Evolutionary conservation across 2,113 vertebrate species (phyloP), one percentile per base, ranked within the genome.

Genomic region (Entosphenus tridentatus): DNA sequence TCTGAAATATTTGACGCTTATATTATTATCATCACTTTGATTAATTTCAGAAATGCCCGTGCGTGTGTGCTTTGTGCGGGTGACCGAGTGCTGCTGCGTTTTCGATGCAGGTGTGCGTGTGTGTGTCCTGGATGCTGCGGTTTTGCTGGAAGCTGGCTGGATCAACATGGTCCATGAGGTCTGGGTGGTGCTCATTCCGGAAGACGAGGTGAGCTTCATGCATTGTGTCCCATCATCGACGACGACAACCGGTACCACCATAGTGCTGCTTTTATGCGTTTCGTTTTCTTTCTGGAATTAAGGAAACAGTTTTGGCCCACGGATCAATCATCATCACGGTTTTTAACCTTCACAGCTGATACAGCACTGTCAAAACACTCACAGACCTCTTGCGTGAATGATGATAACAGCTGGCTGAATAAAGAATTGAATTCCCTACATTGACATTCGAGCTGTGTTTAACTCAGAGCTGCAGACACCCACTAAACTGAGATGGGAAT

Each of bases 111-210:
- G 62, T 16, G n/a, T 9, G 10, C n/a, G 18, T 65, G 62, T 65
- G 62, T 65, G 62, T 18, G 18, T 65, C n/a, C 10, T 65, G 62
- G 62, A 65, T 65, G 62, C 62, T 16, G 62, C 62, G n/a, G 62
- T 65, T 65, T 10, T 65, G n/a, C 21, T 65, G 21, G 62, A 65
- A 21, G 62, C 62, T 10, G 62, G 62, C 62, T 65, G 62, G 62
- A 16, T 18, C n/a, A 18, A 65, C 10, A 65, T 65, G 62, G 62
- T 11, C n/a, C 62, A 65, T 65, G 62, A 65, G 18, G 62, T 65
- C 8, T 65, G 62, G 62, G 62, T 65, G n/a, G n/a, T 18, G 10
- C 8, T 65, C 62, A 65, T 65, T 65, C n/a, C 62, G n/a, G 62
- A 65, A 65, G n/a, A 65, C 18, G 62, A 65, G 62, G 62, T 65